Evolutionary conservation across 2,888 invertebrate genomes (phyloP), one percentile per base, ranked within the genome.

Genomic region (Doris montereyensis): DNA sequence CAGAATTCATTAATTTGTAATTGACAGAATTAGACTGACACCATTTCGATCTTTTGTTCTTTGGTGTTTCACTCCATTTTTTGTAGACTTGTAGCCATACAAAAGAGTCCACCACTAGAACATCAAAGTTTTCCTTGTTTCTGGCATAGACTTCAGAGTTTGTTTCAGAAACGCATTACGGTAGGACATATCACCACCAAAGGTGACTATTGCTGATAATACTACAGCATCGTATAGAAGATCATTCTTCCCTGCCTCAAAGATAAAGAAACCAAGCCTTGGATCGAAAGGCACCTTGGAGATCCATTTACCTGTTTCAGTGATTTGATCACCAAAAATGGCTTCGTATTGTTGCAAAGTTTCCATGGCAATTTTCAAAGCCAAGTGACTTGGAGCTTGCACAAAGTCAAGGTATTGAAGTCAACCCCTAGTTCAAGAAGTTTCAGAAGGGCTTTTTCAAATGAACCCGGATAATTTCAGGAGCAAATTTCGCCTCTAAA

Each of bases 231-330:
- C 90, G 76, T 83, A 84, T 5, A 86, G 82, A 13, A 86, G 71
- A n/a, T 82, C 84, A 4, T 77, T 65, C 13, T 86, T 82, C 28
- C 87, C 28, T 3, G 65, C 73, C 5, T 21, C 2, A 24, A 73
- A n/a, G 1, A 70, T 78, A 41, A 74, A 41, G 21, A 72, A 67
- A 3, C 87, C 87, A 26, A 89, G 83, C 34, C 85, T 81, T 2
- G 90, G 90, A 67, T 90, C 89, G 21, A 90, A 76, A 0, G 87
- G 88, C 1, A 91, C 79, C 65, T 84, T 85, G 24, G 89, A 84
- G 62, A 91, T 86, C 82, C 87, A 85, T 58, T 81, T 82, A 10
- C 90, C 90, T 3, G 88, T 72, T 1, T 86, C 86, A 28, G 90
- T 88, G 28, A 90, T 84, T 28, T 82, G 81, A 10, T 81, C 76